Evolutionary conservation across 2,113 vertebrate species (phyloP).

Genomic region (Thamnophis sirtalis): DNA sequence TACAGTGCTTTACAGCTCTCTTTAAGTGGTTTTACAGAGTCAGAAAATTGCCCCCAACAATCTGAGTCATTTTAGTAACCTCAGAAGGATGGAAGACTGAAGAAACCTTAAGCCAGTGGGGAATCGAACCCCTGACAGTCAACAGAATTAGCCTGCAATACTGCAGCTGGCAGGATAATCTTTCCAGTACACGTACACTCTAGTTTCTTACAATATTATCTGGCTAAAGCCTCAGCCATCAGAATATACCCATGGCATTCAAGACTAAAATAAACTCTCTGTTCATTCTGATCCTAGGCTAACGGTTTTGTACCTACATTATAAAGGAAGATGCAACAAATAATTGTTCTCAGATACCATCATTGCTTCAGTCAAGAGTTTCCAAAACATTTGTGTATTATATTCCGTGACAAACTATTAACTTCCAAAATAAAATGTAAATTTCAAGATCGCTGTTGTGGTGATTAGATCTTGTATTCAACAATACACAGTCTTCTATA

Average conservation of each 20-base stretch:
- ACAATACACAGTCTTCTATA: conserved; percentile 21
- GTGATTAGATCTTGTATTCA: conserved; percentile 12
- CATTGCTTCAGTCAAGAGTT: background rate
- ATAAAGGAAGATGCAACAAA: background rate
- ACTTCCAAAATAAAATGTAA: background rate
- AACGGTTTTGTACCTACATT: background rate
- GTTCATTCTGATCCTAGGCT: background rate
- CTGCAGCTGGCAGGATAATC: background rate
- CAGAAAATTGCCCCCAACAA: background rate
- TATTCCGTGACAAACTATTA: background rate
- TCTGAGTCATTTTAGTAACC: background rate
- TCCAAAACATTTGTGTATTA: background rate
- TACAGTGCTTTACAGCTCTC: background rate
- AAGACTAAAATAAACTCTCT: background rate
- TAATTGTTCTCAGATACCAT: background rate
- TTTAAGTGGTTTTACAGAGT: background rate
- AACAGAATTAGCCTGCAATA: background rate
- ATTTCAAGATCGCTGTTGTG: conserved; percentile 4
- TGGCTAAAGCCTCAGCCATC: background rate
- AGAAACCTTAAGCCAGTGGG: background rate
- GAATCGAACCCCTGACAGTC: background rate
- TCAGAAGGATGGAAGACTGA: background rate
- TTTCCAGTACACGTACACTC: background rate
- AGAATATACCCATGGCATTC: background rate
- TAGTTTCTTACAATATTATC: background rate